phyloP scores from a whole-genome alignment of 2,113 vertebrate species.

The Rousettus leschenaultii region DNA sequence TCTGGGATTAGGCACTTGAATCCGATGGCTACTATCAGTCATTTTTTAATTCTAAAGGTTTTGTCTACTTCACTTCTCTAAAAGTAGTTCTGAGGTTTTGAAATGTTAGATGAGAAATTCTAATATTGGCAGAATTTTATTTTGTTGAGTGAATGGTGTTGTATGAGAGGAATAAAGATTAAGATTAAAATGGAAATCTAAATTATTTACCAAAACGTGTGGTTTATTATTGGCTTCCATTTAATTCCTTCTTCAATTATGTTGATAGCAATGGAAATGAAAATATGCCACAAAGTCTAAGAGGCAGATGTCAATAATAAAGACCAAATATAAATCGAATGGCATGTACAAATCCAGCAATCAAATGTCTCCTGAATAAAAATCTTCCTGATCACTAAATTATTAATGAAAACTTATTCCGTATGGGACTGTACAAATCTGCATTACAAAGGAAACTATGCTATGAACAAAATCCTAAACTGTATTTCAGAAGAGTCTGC shows the following conservation, averaged over 20 bases:
- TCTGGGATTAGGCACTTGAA: not conserved
- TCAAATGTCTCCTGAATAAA: not conserved
- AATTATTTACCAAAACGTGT: not conserved
- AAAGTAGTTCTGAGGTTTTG: not conserved
- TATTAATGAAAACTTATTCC: not conserved
- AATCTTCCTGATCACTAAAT: not conserved
- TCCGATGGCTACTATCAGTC: not conserved
- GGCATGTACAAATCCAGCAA: not conserved
- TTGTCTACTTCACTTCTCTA: not conserved
- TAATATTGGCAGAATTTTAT: not conserved
- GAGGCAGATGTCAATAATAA: not conserved
- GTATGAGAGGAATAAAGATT: not conserved
- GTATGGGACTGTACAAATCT: not conserved
- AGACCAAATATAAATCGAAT: not conserved
- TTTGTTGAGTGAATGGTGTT: not conserved
- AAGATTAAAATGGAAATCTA: not conserved
- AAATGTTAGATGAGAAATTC: not conserved
- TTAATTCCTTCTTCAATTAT: not conserved
- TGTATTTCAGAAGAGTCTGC: not conserved
- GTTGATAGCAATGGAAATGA: not conserved
- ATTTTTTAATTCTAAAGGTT: not conserved
- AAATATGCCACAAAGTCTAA: not conserved
- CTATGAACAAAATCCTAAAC: constrained; percentile 16
- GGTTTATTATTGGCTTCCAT: not conserved
- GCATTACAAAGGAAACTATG: not conserved